Conservation (phyloP, 2,797 vertebrate genomes). For the Microctenopoma steveboyesi region DNA sequence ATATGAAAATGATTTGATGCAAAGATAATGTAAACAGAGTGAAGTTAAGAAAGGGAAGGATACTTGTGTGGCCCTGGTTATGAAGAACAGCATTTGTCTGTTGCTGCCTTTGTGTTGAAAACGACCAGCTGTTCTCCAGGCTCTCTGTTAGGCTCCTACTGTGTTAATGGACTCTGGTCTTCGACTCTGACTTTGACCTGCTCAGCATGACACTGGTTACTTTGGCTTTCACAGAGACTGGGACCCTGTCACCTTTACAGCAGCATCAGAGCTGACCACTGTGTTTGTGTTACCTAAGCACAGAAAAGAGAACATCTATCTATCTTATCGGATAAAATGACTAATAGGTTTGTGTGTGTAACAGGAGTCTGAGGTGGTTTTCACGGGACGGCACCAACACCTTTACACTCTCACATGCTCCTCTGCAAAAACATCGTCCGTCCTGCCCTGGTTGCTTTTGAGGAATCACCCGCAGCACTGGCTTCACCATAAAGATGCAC, state of each 20-base stretch:
- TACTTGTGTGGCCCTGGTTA: not conserved
- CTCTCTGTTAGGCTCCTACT: conserved; percentile 45
- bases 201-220: conserved; percentile 38
- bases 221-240: conserved; percentile 37
- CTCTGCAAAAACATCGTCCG: conserved; percentile 39
- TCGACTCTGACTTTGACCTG: conserved; percentile 32
- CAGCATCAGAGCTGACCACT: conserved; percentile 32
- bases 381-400: conserved; percentile 7
- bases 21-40: conserved; percentile 7
- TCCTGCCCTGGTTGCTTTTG: not conserved
- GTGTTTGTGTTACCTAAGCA: conserved; percentile 21
- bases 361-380: conserved; percentile 35
- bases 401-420: conserved; percentile 18
- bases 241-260: conserved; percentile 44
- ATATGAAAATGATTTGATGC: not conserved
- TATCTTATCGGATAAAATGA: too few species aligned
- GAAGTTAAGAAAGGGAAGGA: not conserved
- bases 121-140: conserved; percentile 24
- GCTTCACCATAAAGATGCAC: conserved; percentile 13
- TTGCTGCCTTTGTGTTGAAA: conserved; percentile 1
- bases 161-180: conserved; percentile 55
- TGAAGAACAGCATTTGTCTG: conserved; percentile 8
- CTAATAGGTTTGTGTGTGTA: conserved; percentile 37
- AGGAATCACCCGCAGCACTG: not conserved
- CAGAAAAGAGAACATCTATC: not conserved